These are phyloP conservation scores for Lydus trimaculatus DNA, from an alignment of 2,888 invertebrate genomes.

Conservation along the genomic window DNA sequence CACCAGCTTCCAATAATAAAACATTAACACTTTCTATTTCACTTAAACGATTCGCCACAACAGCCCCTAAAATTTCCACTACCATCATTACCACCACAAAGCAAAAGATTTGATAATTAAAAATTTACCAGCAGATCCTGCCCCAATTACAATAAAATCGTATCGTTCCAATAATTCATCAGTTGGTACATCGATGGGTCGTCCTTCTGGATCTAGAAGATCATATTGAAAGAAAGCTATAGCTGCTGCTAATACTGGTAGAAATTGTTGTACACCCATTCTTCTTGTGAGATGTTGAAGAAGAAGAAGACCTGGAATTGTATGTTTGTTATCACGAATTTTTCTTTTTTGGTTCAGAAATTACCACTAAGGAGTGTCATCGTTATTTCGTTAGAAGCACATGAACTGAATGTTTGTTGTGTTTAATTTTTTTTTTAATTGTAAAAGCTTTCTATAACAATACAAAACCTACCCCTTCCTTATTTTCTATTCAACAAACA, in stretches of 20 bases:
- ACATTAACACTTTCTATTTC: slow-evolving; percentile 83
- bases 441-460: neutral
- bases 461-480: neutral
- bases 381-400: neutral
- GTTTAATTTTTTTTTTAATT: neutral
- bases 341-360: too few species aligned
- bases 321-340: too few species aligned
- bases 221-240: slow-evolving; percentile 89
- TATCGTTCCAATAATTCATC: slow-evolving; percentile 72
- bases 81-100: too few species aligned
- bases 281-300: neutral
- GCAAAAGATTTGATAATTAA: slow-evolving; percentile 54
- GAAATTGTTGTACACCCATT: slow-evolving; percentile 60
- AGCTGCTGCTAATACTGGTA: slow-evolving; percentile 84
- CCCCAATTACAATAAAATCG: slow-evolving; percentile 87
- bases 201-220: slow-evolving; percentile 81
- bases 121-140: slow-evolving; percentile 82
- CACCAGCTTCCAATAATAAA: slow-evolving; percentile 84
- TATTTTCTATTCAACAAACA: neutral
- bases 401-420: neutral
- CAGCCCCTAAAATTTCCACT: slow-evolving; percentile 68
- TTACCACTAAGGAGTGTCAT: neutral
- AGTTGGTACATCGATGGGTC: slow-evolving; percentile 75
- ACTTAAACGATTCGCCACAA: slow-evolving; percentile 82
- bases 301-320: neutral